phyloP scores from a whole-genome alignment of 2,888 invertebrate species.

The Acronicta alni region DNA sequence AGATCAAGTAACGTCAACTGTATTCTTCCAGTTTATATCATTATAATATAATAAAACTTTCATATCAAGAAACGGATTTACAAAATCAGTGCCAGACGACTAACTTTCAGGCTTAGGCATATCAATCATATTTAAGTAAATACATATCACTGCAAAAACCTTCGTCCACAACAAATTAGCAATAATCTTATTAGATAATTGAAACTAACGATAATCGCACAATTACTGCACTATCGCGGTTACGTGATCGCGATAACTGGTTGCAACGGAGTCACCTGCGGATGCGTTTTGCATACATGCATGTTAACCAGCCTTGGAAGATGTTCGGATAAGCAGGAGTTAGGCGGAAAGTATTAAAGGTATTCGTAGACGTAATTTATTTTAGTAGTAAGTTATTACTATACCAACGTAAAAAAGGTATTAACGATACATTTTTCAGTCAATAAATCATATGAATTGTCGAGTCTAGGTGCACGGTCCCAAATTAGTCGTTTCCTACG shows the following conservation, averaged over 20 bases:
- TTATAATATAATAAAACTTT: too few species aligned
- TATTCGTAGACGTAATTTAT: too few species aligned
- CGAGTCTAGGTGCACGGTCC: too few species aligned
- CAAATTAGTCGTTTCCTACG: too few species aligned
- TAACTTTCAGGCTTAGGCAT: too few species aligned
- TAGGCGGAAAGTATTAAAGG: not conserved
- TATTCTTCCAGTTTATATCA: too few species aligned
- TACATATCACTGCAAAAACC: too few species aligned
- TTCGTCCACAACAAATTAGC: conserved; percentile 32
- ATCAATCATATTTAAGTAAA: too few species aligned
- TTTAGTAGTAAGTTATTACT: not conserved
- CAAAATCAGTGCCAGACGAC: too few species aligned
- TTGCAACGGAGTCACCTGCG: conserved; percentile 27
- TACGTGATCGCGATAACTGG: conserved; percentile 41
- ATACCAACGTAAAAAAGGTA: not conserved
- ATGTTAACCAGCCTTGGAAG: conserved; percentile 28
- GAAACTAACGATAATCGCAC: conserved; percentile 55
- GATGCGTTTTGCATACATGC: conserved; percentile 34
- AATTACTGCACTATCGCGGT: conserved; percentile 44
- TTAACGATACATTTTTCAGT: too few species aligned
- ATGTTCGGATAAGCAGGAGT: conserved; percentile 25
- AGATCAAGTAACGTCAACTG: conserved; percentile 2
- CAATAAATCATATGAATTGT: too few species aligned
- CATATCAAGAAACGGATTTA: too few species aligned
- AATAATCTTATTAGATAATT: conserved; percentile 53